Evolutionary conservation across 1,140 invertebrate species (phyloP), one percentile per base, ranked within the genome.

Genomic region (Drosophila grimshawi): DNA sequence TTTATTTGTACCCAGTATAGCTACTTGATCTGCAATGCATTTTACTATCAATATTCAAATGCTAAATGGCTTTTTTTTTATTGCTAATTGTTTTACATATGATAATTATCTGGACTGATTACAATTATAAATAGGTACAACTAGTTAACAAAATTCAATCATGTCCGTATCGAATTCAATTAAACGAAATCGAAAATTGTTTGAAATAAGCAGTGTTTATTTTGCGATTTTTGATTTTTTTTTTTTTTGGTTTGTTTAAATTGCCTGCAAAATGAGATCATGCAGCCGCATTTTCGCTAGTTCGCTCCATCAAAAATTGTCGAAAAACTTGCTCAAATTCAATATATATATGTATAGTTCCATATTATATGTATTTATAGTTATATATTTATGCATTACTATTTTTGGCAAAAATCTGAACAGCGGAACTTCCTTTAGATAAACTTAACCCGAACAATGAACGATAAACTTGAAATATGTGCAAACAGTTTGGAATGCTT

Each of bases 191-290:
- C 49, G 11, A 32, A 66, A 73, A 61, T 61, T 59, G 65, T 62
- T 49, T 51, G 61, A 74, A 72, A 66, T 35, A 74, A 69, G 49
- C 65, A 74, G 48, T 46, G 27, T 41, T 60, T 52, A 66, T 52
- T 55, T 68, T 55, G 11, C 10, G 5, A 35, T 56, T 68, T 35
- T 52, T 51, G 39, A 62, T 52, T 41, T 45, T 27, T 46, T 19
- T 2, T 10, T 53, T 32, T 37, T 52, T 1, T 59, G 32, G 41
- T 57, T 75, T 45, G 45, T 56, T 70, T 57, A 70, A 75, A 69
- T 65, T 51, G 71, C 8, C 46, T 29, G 30, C 48, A 61, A 60
- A 74, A 74, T 74, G 71, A 74, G 71, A 74, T 74, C 71, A 74
- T 59, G 8, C 52, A 49, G 29, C 43, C 39, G 29, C 10, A 43